Evolutionary conservation across 2,113 vertebrate genomes (phyloP).

Genomic region (Oreocharis arfaki): DNA sequence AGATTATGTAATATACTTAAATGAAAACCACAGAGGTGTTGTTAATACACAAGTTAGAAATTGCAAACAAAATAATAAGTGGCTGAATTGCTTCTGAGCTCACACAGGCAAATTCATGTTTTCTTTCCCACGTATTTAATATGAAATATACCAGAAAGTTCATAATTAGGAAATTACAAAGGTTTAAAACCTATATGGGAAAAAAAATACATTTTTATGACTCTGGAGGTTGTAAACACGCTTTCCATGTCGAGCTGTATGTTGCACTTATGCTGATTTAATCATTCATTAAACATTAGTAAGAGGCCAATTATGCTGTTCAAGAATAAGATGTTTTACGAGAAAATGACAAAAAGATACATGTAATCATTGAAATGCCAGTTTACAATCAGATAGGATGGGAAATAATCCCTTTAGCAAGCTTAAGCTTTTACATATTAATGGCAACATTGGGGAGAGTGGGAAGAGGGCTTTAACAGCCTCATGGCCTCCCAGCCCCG

Average conservation of each 20-base stretch:
- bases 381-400: constrained; percentile 78
- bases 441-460: constrained; percentile 67
- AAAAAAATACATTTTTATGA: constrained; percentile 15
- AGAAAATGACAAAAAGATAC: constrained; percentile 79
- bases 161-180: constrained; percentile 6
- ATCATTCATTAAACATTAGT: constrained; percentile 73
- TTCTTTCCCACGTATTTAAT: neutral
- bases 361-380: constrained; percentile 75
- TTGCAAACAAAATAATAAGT: neutral
- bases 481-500: neutral
- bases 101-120: neutral
- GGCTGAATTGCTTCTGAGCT: neutral
- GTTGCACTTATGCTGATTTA: constrained; percentile 66
- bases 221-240: constrained; percentile 29
- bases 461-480: constrained; percentile 45
- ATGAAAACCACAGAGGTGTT: constrained; percentile 9
- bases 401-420: constrained; percentile 80
- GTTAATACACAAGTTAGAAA: neutral
- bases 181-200: neutral
- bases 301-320: constrained; percentile 73
- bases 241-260: constrained; percentile 43
- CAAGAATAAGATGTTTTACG: constrained; percentile 75
- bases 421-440: constrained; percentile 82
- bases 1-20: constrained; percentile 13
- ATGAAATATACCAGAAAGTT: constrained; percentile 12